Base-by-base conservation (phyloP, 2,113 vertebrate genomes). In the Romanogobio albipinnatus region DNA sequence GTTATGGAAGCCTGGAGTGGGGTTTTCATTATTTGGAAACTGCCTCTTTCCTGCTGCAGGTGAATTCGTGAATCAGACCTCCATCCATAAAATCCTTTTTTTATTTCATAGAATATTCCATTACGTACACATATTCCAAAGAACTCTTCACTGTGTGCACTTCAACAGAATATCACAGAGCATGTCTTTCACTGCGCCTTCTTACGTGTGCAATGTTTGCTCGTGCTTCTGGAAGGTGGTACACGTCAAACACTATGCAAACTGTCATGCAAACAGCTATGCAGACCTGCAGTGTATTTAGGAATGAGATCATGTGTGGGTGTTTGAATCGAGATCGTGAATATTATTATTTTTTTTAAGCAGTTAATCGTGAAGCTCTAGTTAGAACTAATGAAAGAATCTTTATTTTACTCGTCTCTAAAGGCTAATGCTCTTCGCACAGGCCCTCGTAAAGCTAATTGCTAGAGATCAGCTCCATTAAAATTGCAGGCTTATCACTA, bases 361-460 rank as follows among this genome's bases (percentile, higher is more conserved):
- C 6, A 1, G 39, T 47, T 47, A 56, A 56, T 19, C 17, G 6
- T 56, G 17, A 1, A 8, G 53, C 53, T 56, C 7, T 56, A 6
- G 22, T 76, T 59, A 3, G 8, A 29, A 33, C 39, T 73, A 58
- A 84, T 68, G 71, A 51, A 58, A 17, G 45, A 58, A 66, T 36
- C 68, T 39, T 45, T 80, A 66, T 80, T 81, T 22, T 29, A 49
- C 24, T 51, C 26, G 22, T 73, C 68, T 81, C 29, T 56, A 81
- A 81, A 15, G n/a, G 17, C 59, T 79, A 43, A 45, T 36, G 33
- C 24, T 71, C 8, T 43, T 36, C 26, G 51, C 26, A 58, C 58
- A 53, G 33, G n/a, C 33, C 36, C 39, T 76, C 29, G 22, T 84
- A 64, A 82, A 85, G 7, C n/a, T 82, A 87, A 85, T 82, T 53